These are phyloP conservation scores for Heterodera schachtii DNA, from an alignment of 1,140 invertebrate species.

Conservation along the genomic window DNA sequence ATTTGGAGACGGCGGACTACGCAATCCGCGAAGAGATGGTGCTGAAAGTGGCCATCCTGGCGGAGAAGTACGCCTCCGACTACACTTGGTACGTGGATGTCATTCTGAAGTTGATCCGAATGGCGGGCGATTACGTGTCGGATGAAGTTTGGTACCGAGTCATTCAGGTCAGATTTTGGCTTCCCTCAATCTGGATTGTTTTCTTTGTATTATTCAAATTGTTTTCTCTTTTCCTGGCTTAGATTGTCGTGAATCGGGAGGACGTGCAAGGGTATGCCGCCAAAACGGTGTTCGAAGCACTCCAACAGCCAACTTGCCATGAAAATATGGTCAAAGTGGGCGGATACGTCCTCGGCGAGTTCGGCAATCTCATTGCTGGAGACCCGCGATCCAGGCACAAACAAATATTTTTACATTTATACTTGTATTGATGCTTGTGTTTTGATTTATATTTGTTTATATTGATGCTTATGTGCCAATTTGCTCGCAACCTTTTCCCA, in stretches of 20 bases:
- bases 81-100: conserved; percentile 99
- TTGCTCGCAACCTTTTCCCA: background rate
- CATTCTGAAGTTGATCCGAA: conserved; percentile 96
- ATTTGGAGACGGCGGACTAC: conserved; percentile 98
- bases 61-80: conserved; percentile 99
- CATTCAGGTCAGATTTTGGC: conserved; percentile 74
- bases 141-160: conserved; percentile 96
- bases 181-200: background rate
- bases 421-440: conserved; percentile 66
- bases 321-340: conserved; percentile 99
- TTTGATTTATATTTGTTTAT: conserved; percentile 66
- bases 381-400: conserved; percentile 81
- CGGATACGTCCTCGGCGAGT: conserved; percentile 98
- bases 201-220: background rate
- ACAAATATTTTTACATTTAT: background rate
- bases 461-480: no score
- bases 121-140: conserved; percentile 97
- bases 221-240: conserved; percentile 10
- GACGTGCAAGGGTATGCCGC: conserved; percentile 97
- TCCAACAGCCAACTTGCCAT: conserved; percentile 82
- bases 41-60: conserved; percentile 96
- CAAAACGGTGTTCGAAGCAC: conserved; percentile 92
- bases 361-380: conserved; percentile 98
- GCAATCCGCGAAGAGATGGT: conserved; percentile 99
- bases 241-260: conserved; percentile 96